phyloP scores from a whole-genome alignment of 2,797 vertebrate genomes.

The Neosilurus mollespiculum region DNA sequence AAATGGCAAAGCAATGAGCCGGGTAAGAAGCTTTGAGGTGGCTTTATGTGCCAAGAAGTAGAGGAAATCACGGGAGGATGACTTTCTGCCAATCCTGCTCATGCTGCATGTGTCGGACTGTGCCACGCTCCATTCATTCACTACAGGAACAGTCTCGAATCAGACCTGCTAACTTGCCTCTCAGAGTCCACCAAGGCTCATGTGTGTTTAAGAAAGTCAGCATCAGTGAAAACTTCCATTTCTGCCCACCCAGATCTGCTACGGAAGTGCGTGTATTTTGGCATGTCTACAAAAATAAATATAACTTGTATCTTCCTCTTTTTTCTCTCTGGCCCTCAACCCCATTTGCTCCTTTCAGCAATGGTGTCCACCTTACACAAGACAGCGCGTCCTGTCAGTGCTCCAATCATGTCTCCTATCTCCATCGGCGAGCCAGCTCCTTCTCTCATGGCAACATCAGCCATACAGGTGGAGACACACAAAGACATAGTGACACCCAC shows the following conservation, averaged over 20 bases:
- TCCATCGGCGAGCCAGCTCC: constrained; percentile 65
- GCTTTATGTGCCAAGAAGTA: no score
- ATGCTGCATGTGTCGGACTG: no score
- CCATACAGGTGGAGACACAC: constrained; percentile 49
- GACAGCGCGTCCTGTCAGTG: constrained; percentile 88
- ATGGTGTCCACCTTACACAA: constrained; percentile 85
- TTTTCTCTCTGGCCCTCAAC: background rate
- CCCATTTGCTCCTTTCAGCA: constrained; percentile 62
- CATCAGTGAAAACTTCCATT: background rate
- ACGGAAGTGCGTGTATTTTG: background rate
- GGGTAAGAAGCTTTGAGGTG: no score
- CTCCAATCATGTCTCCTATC: constrained; percentile 79
- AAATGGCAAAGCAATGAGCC: no score
- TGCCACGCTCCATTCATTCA: no score
- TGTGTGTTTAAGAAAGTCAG: background rate
- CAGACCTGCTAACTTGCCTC: no score
- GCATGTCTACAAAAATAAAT: background rate
- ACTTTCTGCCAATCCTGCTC: no score
- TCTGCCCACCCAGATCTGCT: background rate
- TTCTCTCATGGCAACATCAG: constrained; percentile 54
- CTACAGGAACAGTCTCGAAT: no score
- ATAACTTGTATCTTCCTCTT: no score
- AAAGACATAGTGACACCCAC: constrained; percentile 59
- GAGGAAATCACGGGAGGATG: no score
- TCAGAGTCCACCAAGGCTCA: no score